Percentiles rank a stretch among this genome's conserved stretches.
Conservation (phyloP, 2,888 invertebrate genomes). For the Dolichopus griseipennis region DNA sequence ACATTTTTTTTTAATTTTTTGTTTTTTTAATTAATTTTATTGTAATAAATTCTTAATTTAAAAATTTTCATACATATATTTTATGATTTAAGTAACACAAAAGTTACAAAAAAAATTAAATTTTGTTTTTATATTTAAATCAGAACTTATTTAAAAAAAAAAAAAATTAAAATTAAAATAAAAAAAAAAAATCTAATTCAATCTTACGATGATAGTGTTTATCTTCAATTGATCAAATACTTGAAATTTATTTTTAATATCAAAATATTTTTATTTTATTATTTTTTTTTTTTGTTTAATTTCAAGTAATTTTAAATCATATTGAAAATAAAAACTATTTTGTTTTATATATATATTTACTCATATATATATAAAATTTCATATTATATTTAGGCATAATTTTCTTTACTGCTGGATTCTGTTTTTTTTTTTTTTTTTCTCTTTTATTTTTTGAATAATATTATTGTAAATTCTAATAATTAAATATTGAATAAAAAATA, state of each 20-base stretch:
- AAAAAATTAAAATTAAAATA: background rate
- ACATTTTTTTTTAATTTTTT: background rate
- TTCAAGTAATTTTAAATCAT: background rate
- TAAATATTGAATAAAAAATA: too few species aligned
- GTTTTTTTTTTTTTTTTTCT: too few species aligned
- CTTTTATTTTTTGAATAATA: background rate
- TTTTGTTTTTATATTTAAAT: too few species aligned
- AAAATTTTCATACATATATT: too few species aligned
- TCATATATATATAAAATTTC: background rate
- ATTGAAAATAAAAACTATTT: background rate
- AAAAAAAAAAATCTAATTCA: background rate
- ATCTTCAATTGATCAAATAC: background rate
- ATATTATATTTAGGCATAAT: too few species aligned
- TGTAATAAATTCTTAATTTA: constrained; percentile 1
- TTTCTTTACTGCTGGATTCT: too few species aligned
- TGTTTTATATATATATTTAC: background rate
- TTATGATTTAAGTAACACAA: background rate
- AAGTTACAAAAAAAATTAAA: background rate
- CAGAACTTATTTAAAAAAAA: background rate
- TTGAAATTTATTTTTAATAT: background rate
- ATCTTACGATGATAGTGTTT: background rate
- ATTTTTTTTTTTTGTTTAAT: background rate
- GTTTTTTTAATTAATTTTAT: background rate
- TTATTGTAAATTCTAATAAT: too few species aligned
- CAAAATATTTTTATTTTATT: background rate